phyloP scores from a whole-genome alignment of 2,888 invertebrate species.

The Tiphia femorata region DNA sequence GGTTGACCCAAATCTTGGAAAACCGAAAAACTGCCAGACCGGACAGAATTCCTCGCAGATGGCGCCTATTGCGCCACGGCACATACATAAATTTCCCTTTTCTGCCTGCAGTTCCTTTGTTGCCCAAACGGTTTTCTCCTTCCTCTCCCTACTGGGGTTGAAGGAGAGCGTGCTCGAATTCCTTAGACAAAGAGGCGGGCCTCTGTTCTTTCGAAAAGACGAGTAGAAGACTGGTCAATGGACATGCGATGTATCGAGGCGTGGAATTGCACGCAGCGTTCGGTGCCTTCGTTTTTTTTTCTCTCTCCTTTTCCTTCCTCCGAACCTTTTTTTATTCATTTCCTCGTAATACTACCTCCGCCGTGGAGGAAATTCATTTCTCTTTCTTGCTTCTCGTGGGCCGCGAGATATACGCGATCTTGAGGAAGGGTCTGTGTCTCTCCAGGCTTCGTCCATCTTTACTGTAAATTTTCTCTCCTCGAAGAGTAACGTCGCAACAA shows the following conservation, averaged over 20 bases:
- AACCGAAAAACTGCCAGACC: slow-evolving; percentile 47
- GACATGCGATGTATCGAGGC: background rate
- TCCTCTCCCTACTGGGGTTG: slow-evolving; percentile 11
- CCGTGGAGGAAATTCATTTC: too few species aligned
- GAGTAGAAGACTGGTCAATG: slow-evolving; percentile 31
- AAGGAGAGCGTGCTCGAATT: slow-evolving; percentile 28
- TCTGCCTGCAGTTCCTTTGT: slow-evolving; percentile 42
- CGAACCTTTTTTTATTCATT: too few species aligned
- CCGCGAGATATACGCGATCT: too few species aligned
- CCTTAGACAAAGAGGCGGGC: slow-evolving; percentile 9
- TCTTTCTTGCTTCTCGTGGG: too few species aligned
- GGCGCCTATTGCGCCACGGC: slow-evolving; percentile 47
- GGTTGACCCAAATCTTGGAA: slow-evolving; percentile 54
- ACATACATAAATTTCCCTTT: slow-evolving; percentile 57
- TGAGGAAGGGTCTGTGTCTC: too few species aligned
- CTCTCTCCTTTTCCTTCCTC: too few species aligned
- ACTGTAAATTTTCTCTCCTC: too few species aligned
- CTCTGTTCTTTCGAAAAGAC: background rate
- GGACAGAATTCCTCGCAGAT: slow-evolving; percentile 56
- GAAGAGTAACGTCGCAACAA: too few species aligned
- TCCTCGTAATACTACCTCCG: too few species aligned
- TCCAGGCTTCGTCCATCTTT: too few species aligned
- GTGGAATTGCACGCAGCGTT: background rate
- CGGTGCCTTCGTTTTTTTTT: too few species aligned
- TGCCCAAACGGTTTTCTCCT: slow-evolving; percentile 27